Evolutionary conservation across 2,888 invertebrate genomes (phyloP).

Genomic region (Lithophane ornitopus): DNA sequence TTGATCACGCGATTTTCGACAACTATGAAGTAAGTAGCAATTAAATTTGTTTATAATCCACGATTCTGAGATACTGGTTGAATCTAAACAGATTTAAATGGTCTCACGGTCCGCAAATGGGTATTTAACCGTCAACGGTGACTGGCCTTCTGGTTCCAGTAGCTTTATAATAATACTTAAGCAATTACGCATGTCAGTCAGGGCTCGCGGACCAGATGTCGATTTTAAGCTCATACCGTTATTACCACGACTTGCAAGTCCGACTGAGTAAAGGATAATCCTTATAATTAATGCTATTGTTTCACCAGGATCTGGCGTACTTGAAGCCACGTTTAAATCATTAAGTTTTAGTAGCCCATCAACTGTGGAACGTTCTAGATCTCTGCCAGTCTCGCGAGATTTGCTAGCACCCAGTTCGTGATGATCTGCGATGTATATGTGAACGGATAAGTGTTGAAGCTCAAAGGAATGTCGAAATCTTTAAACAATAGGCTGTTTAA

Average conservation of each 20-base stretch:
- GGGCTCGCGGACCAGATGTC: conserved; percentile 83
- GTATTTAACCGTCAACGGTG: conserved; percentile 72
- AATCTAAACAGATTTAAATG: conserved; percentile 69
- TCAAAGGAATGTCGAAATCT: conserved; percentile 40
- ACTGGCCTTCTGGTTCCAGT: conserved; percentile 82
- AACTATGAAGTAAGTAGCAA: conserved; percentile 53
- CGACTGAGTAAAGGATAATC: conserved; percentile 75
- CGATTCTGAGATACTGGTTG: conserved; percentile 41
- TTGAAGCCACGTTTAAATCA: conserved; percentile 65
- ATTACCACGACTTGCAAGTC: conserved; percentile 75
- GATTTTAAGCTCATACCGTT: conserved; percentile 75
- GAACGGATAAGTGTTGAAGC: conserved; percentile 26
- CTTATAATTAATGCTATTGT: conserved; percentile 77
- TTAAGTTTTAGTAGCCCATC: conserved; percentile 63
- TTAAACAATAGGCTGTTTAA: conserved; percentile 57
- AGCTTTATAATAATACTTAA: conserved; percentile 83
- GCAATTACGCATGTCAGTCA: conserved; percentile 76
- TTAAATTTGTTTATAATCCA: conserved; percentile 58
- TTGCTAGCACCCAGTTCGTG: conserved; percentile 33
- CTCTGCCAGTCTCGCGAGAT: conserved; percentile 40
- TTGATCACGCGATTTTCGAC: conserved; percentile 62
- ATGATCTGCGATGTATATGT: conserved; percentile 39
- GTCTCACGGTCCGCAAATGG: conserved; percentile 73
- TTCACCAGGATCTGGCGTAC: conserved; percentile 69
- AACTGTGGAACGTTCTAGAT: conserved; percentile 60